phyloP scores from a whole-genome alignment of 2,888 invertebrate species.

The Amblyteles armatorius region DNA sequence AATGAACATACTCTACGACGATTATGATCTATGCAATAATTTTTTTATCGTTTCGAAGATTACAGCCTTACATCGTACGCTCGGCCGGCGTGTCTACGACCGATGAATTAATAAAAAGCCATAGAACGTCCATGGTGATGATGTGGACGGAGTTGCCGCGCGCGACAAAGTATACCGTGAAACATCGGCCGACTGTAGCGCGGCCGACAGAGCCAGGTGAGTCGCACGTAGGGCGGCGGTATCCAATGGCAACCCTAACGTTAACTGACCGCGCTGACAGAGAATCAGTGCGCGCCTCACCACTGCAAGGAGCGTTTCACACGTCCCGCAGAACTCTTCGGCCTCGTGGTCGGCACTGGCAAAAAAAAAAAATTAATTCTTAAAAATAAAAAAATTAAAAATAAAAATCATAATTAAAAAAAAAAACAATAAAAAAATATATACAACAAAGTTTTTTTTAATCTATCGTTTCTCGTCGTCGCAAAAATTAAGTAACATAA shows the following conservation, averaged over 20 bases:
- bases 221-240: conserved; percentile 70
- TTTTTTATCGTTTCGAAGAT: background rate
- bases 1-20: background rate
- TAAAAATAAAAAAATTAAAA: background rate
- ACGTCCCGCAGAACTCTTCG: conserved; percentile 13
- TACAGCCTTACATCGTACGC: background rate
- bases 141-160: conserved; percentile 14
- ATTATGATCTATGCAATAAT: background rate
- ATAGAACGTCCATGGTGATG: conserved; percentile 15
- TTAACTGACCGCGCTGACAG: conserved; percentile 74
- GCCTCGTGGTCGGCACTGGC: conserved; percentile 66
- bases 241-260: conserved; percentile 80
- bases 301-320: conserved; percentile 75
- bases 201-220: conserved; percentile 25
- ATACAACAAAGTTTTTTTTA: background rate
- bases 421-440: no score
- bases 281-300: conserved; percentile 78
- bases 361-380: background rate
- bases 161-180: background rate
- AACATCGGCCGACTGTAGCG: conserved; percentile 23
- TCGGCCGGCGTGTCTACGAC: conserved; percentile 10
- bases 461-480: background rate
- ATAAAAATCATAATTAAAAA: background rate
- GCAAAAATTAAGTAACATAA: background rate
- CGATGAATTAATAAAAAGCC: conserved; percentile 31